Conservation (phyloP, 2,797 vertebrate genomes). For the Carcharodon carcharias region DNA sequence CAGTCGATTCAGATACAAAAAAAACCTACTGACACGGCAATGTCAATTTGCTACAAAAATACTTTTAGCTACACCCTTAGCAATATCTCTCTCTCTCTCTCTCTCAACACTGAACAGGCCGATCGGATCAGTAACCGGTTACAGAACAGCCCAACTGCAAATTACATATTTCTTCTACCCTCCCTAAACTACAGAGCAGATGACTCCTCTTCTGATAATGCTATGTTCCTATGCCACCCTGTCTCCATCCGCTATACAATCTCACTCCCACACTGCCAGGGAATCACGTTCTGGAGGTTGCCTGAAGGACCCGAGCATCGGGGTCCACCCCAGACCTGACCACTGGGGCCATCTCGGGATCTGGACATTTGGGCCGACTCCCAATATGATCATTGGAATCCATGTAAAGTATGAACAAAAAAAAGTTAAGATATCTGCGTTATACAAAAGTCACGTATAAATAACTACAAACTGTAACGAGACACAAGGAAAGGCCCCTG, state of each 20-base stretch:
- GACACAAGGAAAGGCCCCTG: conserved; percentile 57
- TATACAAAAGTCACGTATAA: conserved; percentile 75
- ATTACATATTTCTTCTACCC: conserved; percentile 12
- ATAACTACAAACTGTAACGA: conserved; percentile 73
- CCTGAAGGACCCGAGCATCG: not conserved
- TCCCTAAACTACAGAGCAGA: not conserved
- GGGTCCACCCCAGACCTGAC: not conserved
- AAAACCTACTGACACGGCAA: conserved; percentile 27
- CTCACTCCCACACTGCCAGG: no score
- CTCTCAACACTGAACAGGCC: not conserved
- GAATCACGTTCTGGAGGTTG: not conserved
- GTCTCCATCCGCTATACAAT: no score
- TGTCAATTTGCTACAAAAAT: conserved; percentile 35
- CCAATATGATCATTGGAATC: not conserved
- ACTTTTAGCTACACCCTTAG: conserved; percentile 19
- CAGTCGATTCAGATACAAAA: conserved; percentile 29
- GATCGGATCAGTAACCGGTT: not conserved
- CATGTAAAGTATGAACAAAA: conserved; percentile 6
- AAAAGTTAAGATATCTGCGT: conserved; percentile 53
- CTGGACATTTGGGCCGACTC: not conserved
- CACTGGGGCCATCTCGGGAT: not conserved
- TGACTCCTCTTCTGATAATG: not conserved
- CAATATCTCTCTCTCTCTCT: not conserved
- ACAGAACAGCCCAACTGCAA: not conserved
- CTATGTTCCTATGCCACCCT: not conserved